Evolutionary conservation across 2,888 invertebrate genomes (phyloP), one percentile per base, ranked within the genome.

Genomic region (Polyploca ridens): DNA sequence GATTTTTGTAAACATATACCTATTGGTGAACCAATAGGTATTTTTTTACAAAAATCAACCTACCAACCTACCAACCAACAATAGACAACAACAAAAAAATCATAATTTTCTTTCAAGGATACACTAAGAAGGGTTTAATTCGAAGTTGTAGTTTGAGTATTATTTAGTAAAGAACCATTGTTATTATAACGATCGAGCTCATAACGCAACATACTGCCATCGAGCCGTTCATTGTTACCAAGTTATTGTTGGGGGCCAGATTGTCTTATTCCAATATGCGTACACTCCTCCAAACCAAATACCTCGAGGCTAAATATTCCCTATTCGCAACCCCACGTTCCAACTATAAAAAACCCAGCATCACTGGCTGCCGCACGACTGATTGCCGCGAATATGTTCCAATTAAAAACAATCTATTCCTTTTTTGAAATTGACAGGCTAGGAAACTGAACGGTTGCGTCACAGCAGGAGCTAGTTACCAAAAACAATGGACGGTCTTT

Each of bases 261-360:
- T 89, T 87, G 88, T 90, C 91, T 90, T 90, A 85, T 86, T 83
- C 86, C 90, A 89, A 91, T 90, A 90, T 85, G 86, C 84, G 82
- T 81, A 81, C 79, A 80, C 82, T 87, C 27, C 54, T 54, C 84
- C 78, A 88, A 88, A 86, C 83, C 86, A 92, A 92, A 93, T 87
- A 93, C 87, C 93, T 89, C 73, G 79, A 82, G 92, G 93, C 91
- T 65, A 79, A 64, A 67, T 72, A 75, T 76, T 89, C 89, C 89
- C 82, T 74, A 74, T 73, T 70, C 61, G 66, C 67, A 67, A 74
- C 83, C 83, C 83, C 78, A 75, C 69, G 73, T 75, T 77, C 76
- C 68, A 74, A 79, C 73, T 77, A 80, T 72, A 86, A 85, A 85
- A 86, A 84, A 78, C 74, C 78, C 71, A 65, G 16, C 75, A 74